These are phyloP conservation scores for Nibea coibor DNA, from an alignment of 2,113 vertebrate genomes.

Conservation along the genomic window DNA sequence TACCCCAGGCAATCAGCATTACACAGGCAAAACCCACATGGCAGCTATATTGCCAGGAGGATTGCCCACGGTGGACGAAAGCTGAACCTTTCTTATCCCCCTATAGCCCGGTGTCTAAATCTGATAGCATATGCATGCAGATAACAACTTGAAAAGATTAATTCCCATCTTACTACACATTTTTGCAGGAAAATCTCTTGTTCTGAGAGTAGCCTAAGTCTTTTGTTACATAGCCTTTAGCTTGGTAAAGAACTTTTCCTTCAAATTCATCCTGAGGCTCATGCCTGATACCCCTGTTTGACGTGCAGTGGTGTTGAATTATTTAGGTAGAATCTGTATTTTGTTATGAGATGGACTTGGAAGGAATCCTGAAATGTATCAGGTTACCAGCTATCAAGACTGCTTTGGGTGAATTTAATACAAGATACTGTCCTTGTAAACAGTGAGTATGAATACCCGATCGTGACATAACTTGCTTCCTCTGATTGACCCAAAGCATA, in stretches of 20 bases:
- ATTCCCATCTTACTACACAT: slow-evolving; percentile 77
- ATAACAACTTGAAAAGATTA: slow-evolving; percentile 83
- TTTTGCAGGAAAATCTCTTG: slow-evolving; percentile 65
- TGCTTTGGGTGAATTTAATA: slow-evolving; percentile 39
- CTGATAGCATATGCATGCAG: slow-evolving; percentile 65
- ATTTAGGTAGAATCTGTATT: slow-evolving; percentile 76
- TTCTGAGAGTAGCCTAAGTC: slow-evolving; percentile 57
- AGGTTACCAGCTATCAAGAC: slow-evolving; percentile 37
- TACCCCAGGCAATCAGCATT: slow-evolving; percentile 68
- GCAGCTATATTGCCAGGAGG: slow-evolving; percentile 76
- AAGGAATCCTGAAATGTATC: slow-evolving; percentile 60
- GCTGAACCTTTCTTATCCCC: slow-evolving; percentile 71
- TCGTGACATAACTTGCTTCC: slow-evolving; percentile 51
- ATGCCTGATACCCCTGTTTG: slow-evolving; percentile 64
- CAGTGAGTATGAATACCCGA: slow-evolving; percentile 46
- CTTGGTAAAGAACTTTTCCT: slow-evolving; percentile 71
- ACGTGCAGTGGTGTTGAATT: slow-evolving; percentile 71
- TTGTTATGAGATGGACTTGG: slow-evolving; percentile 58
- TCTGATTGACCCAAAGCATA: slow-evolving; percentile 13
- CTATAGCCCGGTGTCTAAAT: slow-evolving; percentile 64
- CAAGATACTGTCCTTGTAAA: slow-evolving; percentile 56
- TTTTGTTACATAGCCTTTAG: slow-evolving; percentile 76
- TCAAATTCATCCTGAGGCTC: slow-evolving; percentile 75
- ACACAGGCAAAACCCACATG: slow-evolving; percentile 71
- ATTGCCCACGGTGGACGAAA: slow-evolving; percentile 78